phyloP scores from a whole-genome alignment of 2,888 invertebrate genomes.

The Diplazon laetatorius region DNA sequence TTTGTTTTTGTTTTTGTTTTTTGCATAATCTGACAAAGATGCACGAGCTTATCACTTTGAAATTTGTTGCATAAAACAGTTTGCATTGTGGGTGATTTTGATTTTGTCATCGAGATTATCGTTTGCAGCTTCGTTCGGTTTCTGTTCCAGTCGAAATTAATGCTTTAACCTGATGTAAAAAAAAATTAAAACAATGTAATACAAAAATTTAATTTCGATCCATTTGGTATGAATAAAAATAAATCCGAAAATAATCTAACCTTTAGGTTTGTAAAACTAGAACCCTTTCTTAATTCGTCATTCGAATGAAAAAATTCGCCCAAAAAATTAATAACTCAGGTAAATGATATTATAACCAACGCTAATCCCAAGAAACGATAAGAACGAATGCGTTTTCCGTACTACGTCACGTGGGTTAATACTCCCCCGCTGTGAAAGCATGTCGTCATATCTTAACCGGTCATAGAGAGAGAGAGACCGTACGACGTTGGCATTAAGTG shows the following conservation, averaged over 20 bases:
- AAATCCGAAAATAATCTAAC: no score
- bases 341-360: constrained; percentile 39
- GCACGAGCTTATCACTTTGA: constrained; percentile 44
- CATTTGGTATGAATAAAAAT: no score
- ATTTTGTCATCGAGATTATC: constrained; percentile 45
- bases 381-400: constrained; percentile 56
- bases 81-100: constrained; percentile 46
- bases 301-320: no score
- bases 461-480: constrained; percentile 64
- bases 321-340: constrained; percentile 48
- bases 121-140: no score
- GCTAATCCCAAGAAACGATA: constrained; percentile 59
- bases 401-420: constrained; percentile 53
- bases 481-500: constrained; percentile 66
- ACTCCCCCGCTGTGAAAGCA: constrained; percentile 68
- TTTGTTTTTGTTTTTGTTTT: no score
- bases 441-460: constrained; percentile 72
- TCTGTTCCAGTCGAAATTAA: no score
- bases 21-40: constrained; percentile 67
- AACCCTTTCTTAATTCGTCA: no score
- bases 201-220: no score
- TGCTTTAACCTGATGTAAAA: no score
- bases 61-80: no score
- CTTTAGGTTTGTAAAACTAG: no score
- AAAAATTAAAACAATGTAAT: no score